Evolutionary conservation across 2,797 vertebrate genomes (phyloP).

Genomic region (Ibycter americanus): DNA sequence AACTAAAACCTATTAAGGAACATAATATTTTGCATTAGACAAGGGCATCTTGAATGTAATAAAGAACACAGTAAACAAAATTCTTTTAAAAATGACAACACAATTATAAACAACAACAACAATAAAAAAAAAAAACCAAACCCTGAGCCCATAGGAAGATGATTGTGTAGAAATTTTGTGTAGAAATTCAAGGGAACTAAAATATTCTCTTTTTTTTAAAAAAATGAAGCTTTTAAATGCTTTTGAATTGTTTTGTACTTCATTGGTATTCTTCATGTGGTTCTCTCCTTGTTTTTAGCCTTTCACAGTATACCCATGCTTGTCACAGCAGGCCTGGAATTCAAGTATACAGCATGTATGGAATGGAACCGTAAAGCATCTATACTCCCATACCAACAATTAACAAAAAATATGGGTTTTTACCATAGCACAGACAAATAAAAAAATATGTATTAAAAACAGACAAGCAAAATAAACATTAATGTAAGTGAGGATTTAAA

Average conservation of each 20-base stretch:
- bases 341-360: neutral
- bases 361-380: neutral
- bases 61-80: constrained; percentile 14
- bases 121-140: neutral
- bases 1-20: constrained; percentile 36
- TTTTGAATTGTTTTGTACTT: constrained; percentile 44
- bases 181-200: neutral
- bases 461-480: neutral
- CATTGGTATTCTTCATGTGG: neutral
- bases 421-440: neutral
- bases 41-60: neutral
- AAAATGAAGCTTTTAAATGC: neutral
- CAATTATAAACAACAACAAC: neutral
- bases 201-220: neutral
- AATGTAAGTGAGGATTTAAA: neutral
- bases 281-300: constrained; percentile 24
- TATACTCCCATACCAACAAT: neutral
- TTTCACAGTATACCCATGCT: constrained; percentile 14
- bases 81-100: neutral
- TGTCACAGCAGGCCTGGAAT: neutral
- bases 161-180: neutral
- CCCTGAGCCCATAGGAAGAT: neutral
- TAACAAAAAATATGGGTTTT: neutral
- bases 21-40: constrained; percentile 17
- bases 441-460: neutral